These are phyloP conservation scores for Poecilia picta DNA, from an alignment of 2,797 vertebrate genomes.

Conservation along the genomic window DNA sequence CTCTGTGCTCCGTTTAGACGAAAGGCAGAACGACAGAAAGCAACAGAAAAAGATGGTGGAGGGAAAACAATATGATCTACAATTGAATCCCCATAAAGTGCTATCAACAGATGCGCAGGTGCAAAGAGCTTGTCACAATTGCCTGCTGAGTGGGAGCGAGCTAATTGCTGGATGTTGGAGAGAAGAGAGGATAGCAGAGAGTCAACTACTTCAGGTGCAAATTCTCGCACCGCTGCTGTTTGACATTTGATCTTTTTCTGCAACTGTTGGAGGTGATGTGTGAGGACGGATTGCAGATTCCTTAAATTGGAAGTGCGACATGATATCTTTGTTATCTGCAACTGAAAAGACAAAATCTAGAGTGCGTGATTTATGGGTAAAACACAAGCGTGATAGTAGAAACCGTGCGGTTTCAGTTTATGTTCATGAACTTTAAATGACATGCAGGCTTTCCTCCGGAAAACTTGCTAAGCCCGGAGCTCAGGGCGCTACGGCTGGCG, in stretches of 20 bases:
- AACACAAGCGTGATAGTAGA: not conserved
- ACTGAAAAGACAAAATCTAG: not conserved
- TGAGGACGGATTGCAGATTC: conserved; percentile 42
- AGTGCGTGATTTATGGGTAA: not conserved
- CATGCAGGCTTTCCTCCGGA: too few relatives aligned
- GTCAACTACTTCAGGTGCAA: conserved; percentile 58
- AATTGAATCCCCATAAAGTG: conserved; percentile 23
- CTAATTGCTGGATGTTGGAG: conserved; percentile 42
- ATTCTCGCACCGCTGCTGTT: conserved; percentile 28
- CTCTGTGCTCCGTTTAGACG: not conserved
- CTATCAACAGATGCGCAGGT: conserved; percentile 41
- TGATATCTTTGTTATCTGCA: conserved; percentile 16
- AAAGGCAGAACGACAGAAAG: not conserved
- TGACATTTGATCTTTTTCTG: conserved; percentile 31
- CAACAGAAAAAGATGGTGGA: too few relatives aligned
- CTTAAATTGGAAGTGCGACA: conserved; percentile 5
- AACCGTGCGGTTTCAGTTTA: not conserved
- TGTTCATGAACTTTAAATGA: not conserved
- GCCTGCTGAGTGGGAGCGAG: conserved; percentile 32
- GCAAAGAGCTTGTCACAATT: conserved; percentile 30
- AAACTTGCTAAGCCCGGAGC: too few relatives aligned
- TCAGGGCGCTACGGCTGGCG: too few relatives aligned
- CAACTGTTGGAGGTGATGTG: conserved; percentile 22
- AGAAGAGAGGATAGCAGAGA: conserved; percentile 27
- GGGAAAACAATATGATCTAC: conserved; percentile 3